Percentiles rank a stretch among this genome's conserved stretches.
phyloP scores from a whole-genome alignment of 2,797 vertebrate genomes.

The Melanogrammus aeglefinus region DNA sequence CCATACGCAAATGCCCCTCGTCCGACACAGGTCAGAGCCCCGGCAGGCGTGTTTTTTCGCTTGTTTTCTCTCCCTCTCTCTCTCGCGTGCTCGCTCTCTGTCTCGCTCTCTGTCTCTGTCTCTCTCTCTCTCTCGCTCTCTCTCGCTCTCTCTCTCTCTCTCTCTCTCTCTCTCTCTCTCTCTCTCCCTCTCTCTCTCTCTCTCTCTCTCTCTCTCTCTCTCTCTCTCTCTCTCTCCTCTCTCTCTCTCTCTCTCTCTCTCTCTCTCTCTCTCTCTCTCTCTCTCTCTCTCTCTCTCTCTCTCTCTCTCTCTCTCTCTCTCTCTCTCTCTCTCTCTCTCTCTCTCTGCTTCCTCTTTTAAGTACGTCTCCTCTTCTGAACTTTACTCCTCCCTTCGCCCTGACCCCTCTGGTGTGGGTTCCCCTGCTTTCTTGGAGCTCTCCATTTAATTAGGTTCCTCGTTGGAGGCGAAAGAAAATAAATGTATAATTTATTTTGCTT shows the following conservation, averaged over 20 bases:
- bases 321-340: not conserved
- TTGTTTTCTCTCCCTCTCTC: slow-evolving; percentile 8
- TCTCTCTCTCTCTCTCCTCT: not conserved
- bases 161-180: not conserved
- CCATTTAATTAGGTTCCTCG: not conserved
- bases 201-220: not conserved
- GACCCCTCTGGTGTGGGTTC: not conserved
- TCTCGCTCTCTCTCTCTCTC: not conserved
- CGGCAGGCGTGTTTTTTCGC: not conserved
- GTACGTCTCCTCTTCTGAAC: not conserved
- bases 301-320: not conserved
- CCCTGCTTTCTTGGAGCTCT: not conserved
- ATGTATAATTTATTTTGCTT: not conserved
- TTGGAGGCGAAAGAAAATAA: too few species aligned
- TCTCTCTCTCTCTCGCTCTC: not conserved
- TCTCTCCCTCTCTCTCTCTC: not conserved
- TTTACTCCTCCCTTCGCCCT: not conserved
- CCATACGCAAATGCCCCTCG: slow-evolving; percentile 90
- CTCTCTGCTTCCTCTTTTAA: not conserved
- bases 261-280: slow-evolving; percentile 9
- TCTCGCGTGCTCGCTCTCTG: not conserved
- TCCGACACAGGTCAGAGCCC: slow-evolving; percentile 83
- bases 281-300: not conserved
- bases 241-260: not conserved
- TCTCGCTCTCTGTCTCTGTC: not conserved